Conservation (phyloP, 2,797 vertebrate species). For the Lithobates sylvaticus region DNA sequence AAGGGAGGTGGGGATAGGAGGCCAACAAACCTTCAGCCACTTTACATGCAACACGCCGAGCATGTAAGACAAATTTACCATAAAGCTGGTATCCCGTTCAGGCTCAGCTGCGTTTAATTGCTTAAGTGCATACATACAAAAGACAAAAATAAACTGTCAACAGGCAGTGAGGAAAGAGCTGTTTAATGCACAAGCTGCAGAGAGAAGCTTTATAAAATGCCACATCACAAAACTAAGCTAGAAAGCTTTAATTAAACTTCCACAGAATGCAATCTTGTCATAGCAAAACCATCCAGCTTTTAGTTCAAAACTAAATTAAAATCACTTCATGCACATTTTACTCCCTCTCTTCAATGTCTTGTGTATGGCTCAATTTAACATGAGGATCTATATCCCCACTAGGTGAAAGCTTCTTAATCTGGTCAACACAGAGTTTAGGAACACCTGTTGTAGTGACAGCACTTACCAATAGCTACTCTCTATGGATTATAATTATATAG, state of each 20-base stretch:
- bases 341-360: not conserved
- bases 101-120: constrained; percentile 86
- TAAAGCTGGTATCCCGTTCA: constrained; percentile 84
- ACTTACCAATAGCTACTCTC: not conserved
- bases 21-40: constrained; percentile 96
- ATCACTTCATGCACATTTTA: not conserved
- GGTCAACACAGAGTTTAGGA: not conserved
- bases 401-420: not conserved
- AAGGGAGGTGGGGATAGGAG: constrained; percentile 77
- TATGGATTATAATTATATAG: too few relatives aligned
- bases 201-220: not conserved
- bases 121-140: constrained; percentile 76
- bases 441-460: not conserved
- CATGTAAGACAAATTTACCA: constrained; percentile 95
- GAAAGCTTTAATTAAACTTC: not conserved
- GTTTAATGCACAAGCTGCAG: not conserved
- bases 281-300: not conserved
- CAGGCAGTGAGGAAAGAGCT: constrained; percentile 9
- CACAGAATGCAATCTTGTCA: not conserved
- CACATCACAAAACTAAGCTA: not conserved
- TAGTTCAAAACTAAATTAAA: not conserved
- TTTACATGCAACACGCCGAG: constrained; percentile 97
- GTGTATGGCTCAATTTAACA: not conserved
- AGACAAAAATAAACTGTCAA: constrained; percentile 26
- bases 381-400: not conserved